Evolutionary conservation across 2,113 vertebrate genomes (phyloP).

Genomic region (Festucalex cinctus): DNA sequence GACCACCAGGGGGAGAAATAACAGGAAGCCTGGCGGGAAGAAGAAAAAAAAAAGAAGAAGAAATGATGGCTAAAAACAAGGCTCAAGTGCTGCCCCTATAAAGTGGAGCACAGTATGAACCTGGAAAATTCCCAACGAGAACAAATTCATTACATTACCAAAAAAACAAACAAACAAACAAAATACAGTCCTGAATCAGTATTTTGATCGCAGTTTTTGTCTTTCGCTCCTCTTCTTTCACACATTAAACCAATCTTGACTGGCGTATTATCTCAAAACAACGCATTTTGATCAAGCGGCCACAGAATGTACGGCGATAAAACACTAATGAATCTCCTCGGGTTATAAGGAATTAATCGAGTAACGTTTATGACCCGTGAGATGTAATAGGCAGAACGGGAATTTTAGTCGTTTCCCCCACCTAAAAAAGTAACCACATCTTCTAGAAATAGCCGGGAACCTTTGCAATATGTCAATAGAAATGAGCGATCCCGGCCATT

Average conservation of each 20-base stretch:
- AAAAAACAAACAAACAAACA: neutral
- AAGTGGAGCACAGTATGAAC: no score
- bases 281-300: slow-evolving; percentile 33
- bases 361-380: slow-evolving; percentile 32
- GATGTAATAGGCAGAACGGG: slow-evolving; percentile 29
- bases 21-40: no score
- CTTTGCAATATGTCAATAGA: slow-evolving; percentile 12
- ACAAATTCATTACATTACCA: no score
- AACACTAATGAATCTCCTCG: slow-evolving; percentile 44
- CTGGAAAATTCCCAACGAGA: no score
- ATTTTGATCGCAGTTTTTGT: slow-evolving; percentile 4
- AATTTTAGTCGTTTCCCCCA: slow-evolving; percentile 35
- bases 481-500: slow-evolving; percentile 22
- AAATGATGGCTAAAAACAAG: no score
- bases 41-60: no score
- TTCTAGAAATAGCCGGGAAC: slow-evolving; percentile 10
- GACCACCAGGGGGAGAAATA: no score
- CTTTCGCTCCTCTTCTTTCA: slow-evolving; percentile 8
- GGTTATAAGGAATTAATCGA: slow-evolving; percentile 39
- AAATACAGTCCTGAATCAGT: neutral
- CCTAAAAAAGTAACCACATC: slow-evolving; percentile 23
- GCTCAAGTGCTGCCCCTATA: no score
- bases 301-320: slow-evolving; percentile 29
- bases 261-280: slow-evolving; percentile 35
- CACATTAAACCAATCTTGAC: slow-evolving; percentile 19